Percentiles rank a stretch among this genome's conserved stretches.
phyloP scores from a whole-genome alignment of 2,113 vertebrate species.

The Aplodontia rufa region DNA sequence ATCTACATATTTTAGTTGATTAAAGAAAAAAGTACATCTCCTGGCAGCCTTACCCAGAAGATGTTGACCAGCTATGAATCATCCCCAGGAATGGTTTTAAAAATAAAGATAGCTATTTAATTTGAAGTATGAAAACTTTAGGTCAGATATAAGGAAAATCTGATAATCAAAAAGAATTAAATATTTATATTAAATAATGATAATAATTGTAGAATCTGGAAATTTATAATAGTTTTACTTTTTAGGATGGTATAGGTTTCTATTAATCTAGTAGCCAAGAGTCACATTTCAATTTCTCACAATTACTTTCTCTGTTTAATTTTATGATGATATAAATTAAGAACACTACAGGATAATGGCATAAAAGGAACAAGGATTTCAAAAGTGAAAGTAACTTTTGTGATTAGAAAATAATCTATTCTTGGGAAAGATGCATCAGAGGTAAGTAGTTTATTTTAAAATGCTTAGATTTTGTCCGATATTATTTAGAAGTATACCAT shows the following conservation, averaged over 20 bases:
- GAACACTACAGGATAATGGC: constrained; percentile 9
- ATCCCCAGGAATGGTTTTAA: not conserved
- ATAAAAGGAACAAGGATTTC: constrained; percentile 62
- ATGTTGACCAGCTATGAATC: constrained; percentile 65
- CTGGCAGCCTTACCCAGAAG: constrained; percentile 13
- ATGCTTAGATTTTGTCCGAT: not conserved
- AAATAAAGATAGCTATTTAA: constrained; percentile 33
- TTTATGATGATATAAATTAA: constrained; percentile 43
- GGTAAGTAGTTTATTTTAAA: not conserved
- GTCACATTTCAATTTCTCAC: not conserved
- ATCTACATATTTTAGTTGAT: constrained; percentile 86
- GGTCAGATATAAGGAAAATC: constrained; percentile 64
- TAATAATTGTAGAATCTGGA: not conserved
- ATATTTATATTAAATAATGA: constrained; percentile 43
- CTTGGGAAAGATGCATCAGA: not conserved
- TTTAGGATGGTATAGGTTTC: not conserved
- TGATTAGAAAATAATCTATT: not conserved
- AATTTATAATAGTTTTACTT: constrained; percentile 32
- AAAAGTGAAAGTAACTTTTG: constrained; percentile 59
- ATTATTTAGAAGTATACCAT: constrained; percentile 13
- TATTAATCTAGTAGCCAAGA: not conserved
- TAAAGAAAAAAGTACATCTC: constrained; percentile 76
- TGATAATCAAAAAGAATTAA: constrained; percentile 58
- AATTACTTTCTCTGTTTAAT: constrained; percentile 40
- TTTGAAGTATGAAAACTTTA: constrained; percentile 47